Evolutionary conservation across 1,140 invertebrate species (phyloP), one percentile per base, ranked within the genome.

Genomic region (Leptinotarsa defecta): DNA sequence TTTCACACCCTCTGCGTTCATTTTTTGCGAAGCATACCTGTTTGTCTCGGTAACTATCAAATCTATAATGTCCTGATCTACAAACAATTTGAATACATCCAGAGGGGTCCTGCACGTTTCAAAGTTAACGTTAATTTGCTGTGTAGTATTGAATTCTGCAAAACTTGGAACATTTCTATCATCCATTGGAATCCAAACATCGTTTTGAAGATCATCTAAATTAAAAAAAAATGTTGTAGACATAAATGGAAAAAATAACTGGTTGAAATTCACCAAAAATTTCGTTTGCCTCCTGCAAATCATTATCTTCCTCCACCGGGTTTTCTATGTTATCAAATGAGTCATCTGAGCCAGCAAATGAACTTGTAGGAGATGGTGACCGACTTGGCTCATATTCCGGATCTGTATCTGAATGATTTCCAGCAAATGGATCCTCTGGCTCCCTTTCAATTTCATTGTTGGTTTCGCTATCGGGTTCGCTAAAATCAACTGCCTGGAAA

Each of bases 11-110:
- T 34, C 24, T 24, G 8, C 17, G 34, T 69, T 69, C 48, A 69
- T 11, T 19, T 48, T 19, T 34, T 69, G 68, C 34, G 20, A 19
- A 69, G 27, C 68, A 69, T 69, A 48, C 34, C 6, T 19, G n/a
- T 69, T 69, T 69, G 68, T 69, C 34, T 69, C 4, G 20, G 15
- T 19, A 48, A 48, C 68, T 69, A 48, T 69, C 68, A 22, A 24
- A 34, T 69, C 68, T 19, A 69, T 34, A 43, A 69, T 34, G 17
- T 34, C 19, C n/a, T 69, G 20, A 34, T 20, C 34, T 19, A 69
- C 19, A 69, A 48, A 69, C n/a, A 69, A 34, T 22, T 13, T 13
- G 0, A 43, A 69, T 22, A 69, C 20, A 69, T 17, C 3, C 20
- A 69, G 11, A 22, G 68, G 48, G 8, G 20, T n/a, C 19, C 34